These are phyloP conservation scores for Eurytoma adleriae DNA, from an alignment of 2,888 invertebrate genomes.

Conservation along the genomic window DNA sequence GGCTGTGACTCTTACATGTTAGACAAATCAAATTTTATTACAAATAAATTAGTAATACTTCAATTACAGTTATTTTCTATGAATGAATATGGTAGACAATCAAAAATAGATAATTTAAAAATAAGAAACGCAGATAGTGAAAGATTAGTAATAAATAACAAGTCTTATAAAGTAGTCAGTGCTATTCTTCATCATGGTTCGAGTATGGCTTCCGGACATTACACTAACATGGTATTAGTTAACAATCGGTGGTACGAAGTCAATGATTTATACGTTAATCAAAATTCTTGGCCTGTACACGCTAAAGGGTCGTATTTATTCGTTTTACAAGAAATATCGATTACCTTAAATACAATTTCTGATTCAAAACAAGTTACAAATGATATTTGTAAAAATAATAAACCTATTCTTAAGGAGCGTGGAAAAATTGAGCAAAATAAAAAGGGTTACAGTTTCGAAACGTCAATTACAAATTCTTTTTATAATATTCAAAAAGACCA, in stretches of 20 bases:
- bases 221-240: background rate
- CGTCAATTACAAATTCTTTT: no score
- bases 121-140: background rate
- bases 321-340: background rate
- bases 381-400: no score
- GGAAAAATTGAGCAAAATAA: no score
- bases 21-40: background rate
- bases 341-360: no score
- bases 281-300: background rate
- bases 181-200: background rate
- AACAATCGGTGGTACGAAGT: background rate
- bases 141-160: background rate
- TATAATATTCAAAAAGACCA: no score
- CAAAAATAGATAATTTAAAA: background rate
- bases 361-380: no score
- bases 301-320: background rate
- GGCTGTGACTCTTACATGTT: conserved; percentile 28
- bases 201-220: background rate
- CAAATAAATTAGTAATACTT: background rate
- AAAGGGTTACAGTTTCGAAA: no score
- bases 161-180: background rate
- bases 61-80: background rate
- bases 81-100: background rate
- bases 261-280: background rate
- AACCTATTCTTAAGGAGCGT: no score